These are phyloP conservation scores for Dreissena polymorpha DNA, from an alignment of 1,140 invertebrate genomes.

Conservation along the genomic window DNA sequence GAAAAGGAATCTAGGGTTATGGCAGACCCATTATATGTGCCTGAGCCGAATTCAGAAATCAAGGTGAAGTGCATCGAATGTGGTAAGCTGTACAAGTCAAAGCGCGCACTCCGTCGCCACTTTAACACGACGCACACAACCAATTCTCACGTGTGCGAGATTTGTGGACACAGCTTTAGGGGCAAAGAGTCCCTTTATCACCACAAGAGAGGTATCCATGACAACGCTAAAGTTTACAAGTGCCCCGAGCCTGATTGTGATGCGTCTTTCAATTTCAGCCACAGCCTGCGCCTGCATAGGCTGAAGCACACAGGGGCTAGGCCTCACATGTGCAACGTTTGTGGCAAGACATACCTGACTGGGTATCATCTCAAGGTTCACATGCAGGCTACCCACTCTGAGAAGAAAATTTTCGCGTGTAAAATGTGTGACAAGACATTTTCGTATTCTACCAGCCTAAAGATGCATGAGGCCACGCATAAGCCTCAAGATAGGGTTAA, in stretches of 20 bases:
- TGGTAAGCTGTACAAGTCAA: slow-evolving; percentile 93
- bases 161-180: slow-evolving; percentile 82
- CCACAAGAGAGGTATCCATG: slow-evolving; percentile 79
- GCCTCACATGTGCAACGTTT: slow-evolving; percentile 81
- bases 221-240: slow-evolving; percentile 81
- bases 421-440: slow-evolving; percentile 85
- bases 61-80: slow-evolving; percentile 86
- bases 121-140: slow-evolving; percentile 88
- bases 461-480: slow-evolving; percentile 90
- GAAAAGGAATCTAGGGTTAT: slow-evolving; percentile 18
- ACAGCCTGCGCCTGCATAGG: slow-evolving; percentile 81
- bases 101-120: slow-evolving; percentile 95
- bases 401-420: slow-evolving; percentile 69
- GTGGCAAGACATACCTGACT: slow-evolving; percentile 78
- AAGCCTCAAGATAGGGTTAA: slow-evolving; percentile 90
- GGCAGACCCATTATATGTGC: slow-evolving; percentile 14
- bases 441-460: slow-evolving; percentile 93
- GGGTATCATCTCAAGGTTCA: slow-evolving; percentile 73
- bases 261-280: slow-evolving; percentile 82
- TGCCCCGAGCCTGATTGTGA: slow-evolving; percentile 81
- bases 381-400: slow-evolving; percentile 65
- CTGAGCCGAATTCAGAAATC: slow-evolving; percentile 4
- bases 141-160: slow-evolving; percentile 77
- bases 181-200: slow-evolving; percentile 80
- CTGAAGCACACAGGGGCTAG: slow-evolving; percentile 81